Evolutionary conservation across 2,888 invertebrate genomes (phyloP), one percentile per base, ranked within the genome.

Genomic region (Microchrysa polita): DNA sequence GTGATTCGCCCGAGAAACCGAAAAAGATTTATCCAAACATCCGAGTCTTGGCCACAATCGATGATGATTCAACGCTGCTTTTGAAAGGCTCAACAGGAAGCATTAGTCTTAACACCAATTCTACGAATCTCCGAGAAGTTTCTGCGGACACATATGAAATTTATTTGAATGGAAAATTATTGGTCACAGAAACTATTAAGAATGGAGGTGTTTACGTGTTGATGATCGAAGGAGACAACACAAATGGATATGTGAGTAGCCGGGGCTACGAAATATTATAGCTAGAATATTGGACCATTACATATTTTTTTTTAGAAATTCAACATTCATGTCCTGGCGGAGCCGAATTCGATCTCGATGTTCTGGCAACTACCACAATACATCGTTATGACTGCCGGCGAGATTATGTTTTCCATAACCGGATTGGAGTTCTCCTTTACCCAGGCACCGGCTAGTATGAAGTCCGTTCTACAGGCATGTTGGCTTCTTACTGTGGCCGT

Each of bases 371-470:
- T 98, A 20, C 98, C 98, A 0, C 98, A 98, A 83, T 97, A 97
- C 82, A 85, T 97, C 65, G 87, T 97, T 16, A 93, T 99, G 80
- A 97, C 98, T 0, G 89, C 93, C 80, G 98, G 92, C 0, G 98
- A 99, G 85, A 93, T 98, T 55, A 93, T 98, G 91, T 96, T 97
- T 83, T 95, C 97, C 0, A 93, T 98, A 27, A 97, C 98, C 0
- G 98, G 98, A 0, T 86, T 98, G 22, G 94, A 96, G 82, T 98
- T 99, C 85, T 94, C 97, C 0, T 98, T 96, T 84, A 94, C 97
- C 0, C 96, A 95, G 87, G 95, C 98, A 0, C 97, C 98, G 0
- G 82, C 88, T 5, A 92, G 91, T 77, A 97, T 99, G 97, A 98
- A 98, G 84, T 95, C 97, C 0, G 92, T 99, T 0, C 84, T 98